A percentile compares a stretch with the other conserved stretches of the same genome.
These are phyloP conservation scores for Ahaetulla prasina DNA, from an alignment of 2,113 vertebrate species.

Conservation along the genomic window DNA sequence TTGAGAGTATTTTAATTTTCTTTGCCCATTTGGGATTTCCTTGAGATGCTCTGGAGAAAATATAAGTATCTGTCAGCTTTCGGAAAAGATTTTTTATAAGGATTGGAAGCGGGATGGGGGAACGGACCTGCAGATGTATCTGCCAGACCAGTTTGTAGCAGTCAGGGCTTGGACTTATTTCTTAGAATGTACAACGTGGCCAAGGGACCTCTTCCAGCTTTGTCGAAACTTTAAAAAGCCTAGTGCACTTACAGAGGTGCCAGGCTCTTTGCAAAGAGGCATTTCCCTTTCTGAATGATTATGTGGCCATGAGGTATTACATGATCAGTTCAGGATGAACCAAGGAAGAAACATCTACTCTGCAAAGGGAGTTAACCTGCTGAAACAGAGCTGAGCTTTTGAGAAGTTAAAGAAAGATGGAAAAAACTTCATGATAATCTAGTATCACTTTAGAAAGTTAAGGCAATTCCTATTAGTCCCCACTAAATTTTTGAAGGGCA, in stretches of 20 bases:
- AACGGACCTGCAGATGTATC: neutral
- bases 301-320: neutral
- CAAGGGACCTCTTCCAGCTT: neutral
- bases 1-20: neutral
- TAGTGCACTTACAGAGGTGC: neutral
- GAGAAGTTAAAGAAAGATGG: neutral
- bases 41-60: neutral
- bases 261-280: neutral
- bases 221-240: neutral
- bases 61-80: neutral
- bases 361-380: neutral
- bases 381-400: neutral
- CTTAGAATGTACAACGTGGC: neutral
- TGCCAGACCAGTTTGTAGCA: neutral
- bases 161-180: neutral
- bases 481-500: neutral
- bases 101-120: neutral
- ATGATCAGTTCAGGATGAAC: neutral
- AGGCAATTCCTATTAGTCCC: neutral
- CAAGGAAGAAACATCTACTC: neutral
- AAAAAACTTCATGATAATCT: neutral
- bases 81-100: neutral
- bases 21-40: neutral
- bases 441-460: neutral
- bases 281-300: neutral